Evolutionary conservation across 1,140 invertebrate genomes (phyloP).

Genomic region (Danaus plexippus): DNA sequence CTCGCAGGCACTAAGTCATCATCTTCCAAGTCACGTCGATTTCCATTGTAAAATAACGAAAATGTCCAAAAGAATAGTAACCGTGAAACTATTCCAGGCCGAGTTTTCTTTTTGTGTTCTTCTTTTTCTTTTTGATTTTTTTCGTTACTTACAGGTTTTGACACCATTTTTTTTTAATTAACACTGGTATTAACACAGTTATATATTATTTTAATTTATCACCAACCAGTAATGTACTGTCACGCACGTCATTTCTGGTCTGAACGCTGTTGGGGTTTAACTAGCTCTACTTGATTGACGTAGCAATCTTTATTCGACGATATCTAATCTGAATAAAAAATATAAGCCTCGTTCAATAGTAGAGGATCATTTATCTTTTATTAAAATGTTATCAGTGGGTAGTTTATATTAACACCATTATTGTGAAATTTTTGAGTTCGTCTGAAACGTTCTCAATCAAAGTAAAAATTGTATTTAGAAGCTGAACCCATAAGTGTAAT

Average conservation of each 20-base stretch:
- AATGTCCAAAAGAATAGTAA: slow-evolving; percentile 74
- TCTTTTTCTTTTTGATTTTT: slow-evolving; percentile 14
- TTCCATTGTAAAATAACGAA: slow-evolving; percentile 76
- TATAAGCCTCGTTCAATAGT: no score
- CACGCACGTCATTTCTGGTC: slow-evolving; percentile 25
- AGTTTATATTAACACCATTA: no score
- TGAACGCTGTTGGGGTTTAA: slow-evolving; percentile 19
- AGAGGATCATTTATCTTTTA: no score
- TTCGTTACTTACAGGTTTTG: slow-evolving; percentile 19
- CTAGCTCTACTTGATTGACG: slow-evolving; percentile 26
- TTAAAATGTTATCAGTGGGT: no score
- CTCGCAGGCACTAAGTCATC: slow-evolving; percentile 77
- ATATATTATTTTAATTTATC: slow-evolving; percentile 1
- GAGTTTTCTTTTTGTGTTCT: slow-evolving; percentile 28
- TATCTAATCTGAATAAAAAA: slow-evolving; percentile 20
- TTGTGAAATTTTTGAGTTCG: no score
- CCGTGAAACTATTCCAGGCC: slow-evolving; percentile 42
- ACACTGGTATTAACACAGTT: neutral
- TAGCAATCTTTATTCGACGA: slow-evolving; percentile 26
- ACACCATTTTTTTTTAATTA: slow-evolving; percentile 18
- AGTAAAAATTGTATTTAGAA: no score
- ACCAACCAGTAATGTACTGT: slow-evolving; percentile 3
- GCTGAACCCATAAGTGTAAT: no score
- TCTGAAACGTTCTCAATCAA: no score
- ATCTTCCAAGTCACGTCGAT: slow-evolving; percentile 75